Base-by-base conservation (phyloP, 2,113 vertebrate species). In the Acrocephalus arundinaceus region DNA sequence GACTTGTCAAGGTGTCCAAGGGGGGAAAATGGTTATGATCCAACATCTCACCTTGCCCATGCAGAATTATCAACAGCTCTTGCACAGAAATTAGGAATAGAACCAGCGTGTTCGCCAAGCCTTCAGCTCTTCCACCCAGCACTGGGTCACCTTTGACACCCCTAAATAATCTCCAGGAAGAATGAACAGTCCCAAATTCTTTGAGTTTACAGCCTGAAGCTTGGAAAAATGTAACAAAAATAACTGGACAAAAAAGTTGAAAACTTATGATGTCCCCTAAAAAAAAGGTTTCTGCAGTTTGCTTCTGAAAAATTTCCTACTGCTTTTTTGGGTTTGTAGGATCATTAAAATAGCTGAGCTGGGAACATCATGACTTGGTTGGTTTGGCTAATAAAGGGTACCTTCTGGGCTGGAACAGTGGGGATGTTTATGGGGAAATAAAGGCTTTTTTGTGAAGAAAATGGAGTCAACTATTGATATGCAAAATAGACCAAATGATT, bases 321-420 rank as follows among this genome's bases (percentile, higher is more conserved):
- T 87, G 93, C 94, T 93, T 71, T 94, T 87, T 57, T 78, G 58
- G 92, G 94, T 65, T 95, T 96, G 94, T 95, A 92, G 94, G 94
- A 90, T 94, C 94, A 89, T 95, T 95, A 96, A 97, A 93, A 97
- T 96, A 96, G 90, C 93, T 90, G 80, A 89, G 90, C 92, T 87
- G 90, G 85, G 94, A 95, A 96, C 33, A 10, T 84, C 92, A 94
- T 52, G 22, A 49, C 74, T 87, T 45, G 1, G 9, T 78, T 84
- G 96, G 92, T 78, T 96, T 94, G 91, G 83, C 94, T 86, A 89
- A 96, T 90, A 96, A 84, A 93, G 57, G 80, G 73, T 7, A 88
- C 86, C 83, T 95, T 93, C 89, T 94, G 89, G 68, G 81, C 71
- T 67, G 70, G 84, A 94, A 94, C 86, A 92, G 37, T 65, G 79